Base-by-base conservation (phyloP, 2,888 invertebrate species). In the Rhorus exstirpatorius region DNA sequence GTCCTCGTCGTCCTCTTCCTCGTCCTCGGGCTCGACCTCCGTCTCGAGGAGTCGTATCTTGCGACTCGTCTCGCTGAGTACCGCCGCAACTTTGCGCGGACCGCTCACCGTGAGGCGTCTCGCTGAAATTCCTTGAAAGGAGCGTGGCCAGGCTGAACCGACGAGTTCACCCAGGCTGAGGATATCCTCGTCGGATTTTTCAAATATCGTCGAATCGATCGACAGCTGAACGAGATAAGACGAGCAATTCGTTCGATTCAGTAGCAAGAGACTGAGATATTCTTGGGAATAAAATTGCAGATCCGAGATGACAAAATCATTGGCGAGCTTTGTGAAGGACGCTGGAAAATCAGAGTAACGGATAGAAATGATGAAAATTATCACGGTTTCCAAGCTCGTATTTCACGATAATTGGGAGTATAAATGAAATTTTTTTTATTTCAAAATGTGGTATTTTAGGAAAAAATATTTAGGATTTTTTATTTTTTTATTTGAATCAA, bases 11-110 rank as follows among this genome's bases (percentile, higher is more conserved):
- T 96, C 96, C 44, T 97, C 97, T 74, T 98, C 98, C 83, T 98
- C 98, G 77, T 97, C 97, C 76, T 97, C 97, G 24, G 97, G 98
- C 90, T 98, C 98, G 0, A 96, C 97, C 93, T 98, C 98, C 96
- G 98, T 98, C 93, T 98, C 98, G 91, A 97, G 97, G 61, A 98
- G 94, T 83, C 97, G 94, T 53, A 98, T 96, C 92, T 97, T 97
- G 79, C 97, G 95, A 71, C 94, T 94, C 87, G 95, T 97, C 86
- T 97, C 96, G 14, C 97, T 96, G 49, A 98, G 93, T 60, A 98
- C 95, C 49, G 98, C 97, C 7, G 97, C 96, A 7, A 98, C 97
- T 93, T 97, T 96, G 38, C 96, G 93, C 3, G 96, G 95, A 0
- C 98, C 98, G 55, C 98, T 98, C 1, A 98, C 98, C 0, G 98